Evolutionary conservation across 64 coral and sea anemone species (phyloP), one percentile per base, ranked within the genome.

Genomic region (Pocillopora verrucosa): DNA sequence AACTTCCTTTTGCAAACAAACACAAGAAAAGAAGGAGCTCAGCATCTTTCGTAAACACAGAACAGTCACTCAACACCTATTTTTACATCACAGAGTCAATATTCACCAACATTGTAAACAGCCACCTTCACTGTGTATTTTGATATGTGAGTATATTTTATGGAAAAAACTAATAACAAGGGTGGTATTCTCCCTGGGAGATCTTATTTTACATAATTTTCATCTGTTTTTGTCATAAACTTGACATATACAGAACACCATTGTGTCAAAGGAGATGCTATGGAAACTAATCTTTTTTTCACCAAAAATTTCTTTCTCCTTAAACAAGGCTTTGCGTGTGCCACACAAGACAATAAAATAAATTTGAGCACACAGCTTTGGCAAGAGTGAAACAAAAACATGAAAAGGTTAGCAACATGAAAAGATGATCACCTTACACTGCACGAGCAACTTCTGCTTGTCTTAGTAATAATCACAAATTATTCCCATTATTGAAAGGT

Each of bases 61-160:
- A 35, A 9, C 19, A 35, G 58, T 81, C 58, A 63, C 59, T 11
- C 16, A 63, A 41, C 60, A 22, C 14, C 26, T 62, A 65, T 5
- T 70, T 36, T 38, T 6, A 41, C 36, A 56, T 51, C 13, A 15
- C 15, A 69, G 13, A 72, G 82, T 85, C 16, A 72, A 85, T 72
- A 85, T 72, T 85, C 37, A 12, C 30, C 36, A 57, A 9, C 10
- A 85, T 57, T 57, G 72, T 72, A 65, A 63, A 85, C 17, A 85
- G 30, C 51, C 14, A 41, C 63, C 13, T 11, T 85, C 16, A 65
- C 56, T 56, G 68, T 85, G 63, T 85, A 85, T 36, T 37, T n/a
- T 30, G 2, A 19, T 41, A 15, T 68, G 13, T 38, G 65, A 72
- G 82, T 72, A 85, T 58, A 85, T 85, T 85, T 85, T 38, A 85